phyloP scores from a whole-genome alignment of 2,113 vertebrate species.

The Motacilla alba region DNA sequence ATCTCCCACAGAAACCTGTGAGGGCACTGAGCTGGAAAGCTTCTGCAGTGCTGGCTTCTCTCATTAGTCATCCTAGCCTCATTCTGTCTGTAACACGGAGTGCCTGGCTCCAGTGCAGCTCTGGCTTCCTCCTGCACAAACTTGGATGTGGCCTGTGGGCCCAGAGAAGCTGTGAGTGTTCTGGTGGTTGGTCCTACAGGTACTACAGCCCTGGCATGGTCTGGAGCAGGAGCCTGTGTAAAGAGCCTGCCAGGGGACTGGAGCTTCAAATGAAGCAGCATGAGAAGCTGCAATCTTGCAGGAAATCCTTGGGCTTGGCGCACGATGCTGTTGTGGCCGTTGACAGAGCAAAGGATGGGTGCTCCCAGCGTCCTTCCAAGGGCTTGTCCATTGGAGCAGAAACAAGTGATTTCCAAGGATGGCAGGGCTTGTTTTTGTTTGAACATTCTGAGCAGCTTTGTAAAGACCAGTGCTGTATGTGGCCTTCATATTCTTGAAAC shows the following conservation, averaged over 20 bases:
- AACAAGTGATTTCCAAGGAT: not conserved
- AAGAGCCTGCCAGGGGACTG: not conserved
- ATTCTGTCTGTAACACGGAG: not conserved
- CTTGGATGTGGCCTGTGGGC: not conserved
- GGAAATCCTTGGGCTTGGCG: not conserved
- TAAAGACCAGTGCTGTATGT: not conserved
- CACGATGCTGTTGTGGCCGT: not conserved
- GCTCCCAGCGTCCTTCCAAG: not conserved
- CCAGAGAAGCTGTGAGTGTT: not conserved
- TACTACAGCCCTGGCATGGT: not conserved
- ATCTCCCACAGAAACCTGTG: not conserved
- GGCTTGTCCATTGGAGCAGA: not conserved
- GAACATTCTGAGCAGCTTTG: not conserved
- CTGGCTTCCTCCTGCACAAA: not conserved
- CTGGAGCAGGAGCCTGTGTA: not conserved
- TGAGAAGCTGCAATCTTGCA: not conserved
- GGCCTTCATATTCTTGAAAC: not conserved
- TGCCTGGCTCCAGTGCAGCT: not conserved
- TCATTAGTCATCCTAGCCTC: conserved; percentile 65
- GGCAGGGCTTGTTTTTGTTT: not conserved
- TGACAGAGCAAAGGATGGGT: not conserved
- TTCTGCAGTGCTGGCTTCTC: not conserved
- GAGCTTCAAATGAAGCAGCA: not conserved
- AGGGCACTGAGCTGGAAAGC: conserved; percentile 27
- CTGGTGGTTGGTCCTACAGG: not conserved